Conservation (phyloP, 2,888 invertebrate species). For the Boloria euphrosyne region DNA sequence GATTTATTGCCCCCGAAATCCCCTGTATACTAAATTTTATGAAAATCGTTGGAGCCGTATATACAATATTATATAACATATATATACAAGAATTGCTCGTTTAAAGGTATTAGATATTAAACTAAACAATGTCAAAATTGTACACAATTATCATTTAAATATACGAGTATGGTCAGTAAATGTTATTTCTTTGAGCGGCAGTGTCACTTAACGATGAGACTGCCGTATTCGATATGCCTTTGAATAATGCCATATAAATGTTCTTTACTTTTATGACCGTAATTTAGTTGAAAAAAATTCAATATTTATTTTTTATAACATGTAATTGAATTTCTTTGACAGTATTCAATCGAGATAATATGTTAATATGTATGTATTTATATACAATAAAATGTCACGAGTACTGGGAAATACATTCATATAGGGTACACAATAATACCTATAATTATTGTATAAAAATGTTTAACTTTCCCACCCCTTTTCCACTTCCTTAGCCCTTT, state of each 20-base stretch:
- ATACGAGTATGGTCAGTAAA: conserved; percentile 3
- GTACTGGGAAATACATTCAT: no score
- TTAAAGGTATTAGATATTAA: no score
- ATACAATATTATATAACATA: no score
- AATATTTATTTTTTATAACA: conserved; percentile 77
- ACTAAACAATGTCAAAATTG: conserved; percentile 13
- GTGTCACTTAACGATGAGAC: conserved; percentile 64
- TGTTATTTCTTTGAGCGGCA: conserved; percentile 52
- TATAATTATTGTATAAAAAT: no score
- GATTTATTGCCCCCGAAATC: no score
- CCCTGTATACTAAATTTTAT: no score
- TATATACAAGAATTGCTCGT: no score
- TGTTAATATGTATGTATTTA: not conserved
- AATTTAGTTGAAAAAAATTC: conserved; percentile 73
- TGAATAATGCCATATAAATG: conserved; percentile 79
- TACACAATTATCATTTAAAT: conserved; percentile 10
- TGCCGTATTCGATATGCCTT: conserved; percentile 76
- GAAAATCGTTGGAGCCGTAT: no score
- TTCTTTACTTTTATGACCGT: conserved; percentile 77
- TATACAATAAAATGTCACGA: no score
- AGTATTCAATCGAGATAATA: not conserved
- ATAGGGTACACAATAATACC: no score
- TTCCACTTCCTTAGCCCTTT: no score
- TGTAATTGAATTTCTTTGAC: not conserved
- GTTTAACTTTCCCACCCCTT: no score